Percentiles rank a stretch among this genome's conserved stretches.
phyloP scores from a whole-genome alignment of 2,888 invertebrate genomes.

The Lithosia quadra region DNA sequence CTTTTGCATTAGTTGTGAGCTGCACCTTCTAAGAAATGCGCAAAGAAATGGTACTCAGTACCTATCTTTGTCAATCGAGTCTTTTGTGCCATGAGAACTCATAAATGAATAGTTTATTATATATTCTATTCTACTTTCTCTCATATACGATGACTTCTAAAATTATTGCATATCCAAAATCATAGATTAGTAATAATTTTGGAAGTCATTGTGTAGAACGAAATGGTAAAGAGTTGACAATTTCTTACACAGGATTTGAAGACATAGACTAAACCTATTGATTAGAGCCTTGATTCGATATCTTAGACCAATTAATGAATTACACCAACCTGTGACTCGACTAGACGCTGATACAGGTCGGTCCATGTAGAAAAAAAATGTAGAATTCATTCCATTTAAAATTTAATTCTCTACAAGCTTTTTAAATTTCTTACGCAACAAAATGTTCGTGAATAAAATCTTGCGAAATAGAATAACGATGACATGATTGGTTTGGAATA shows the following conservation, averaged over 20 bases:
- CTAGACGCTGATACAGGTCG: too few species aligned
- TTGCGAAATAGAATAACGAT: slow-evolving; percentile 67
- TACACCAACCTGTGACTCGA: not conserved
- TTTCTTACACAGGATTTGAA: not conserved
- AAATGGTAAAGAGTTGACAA: not conserved
- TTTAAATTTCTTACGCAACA: slow-evolving; percentile 21
- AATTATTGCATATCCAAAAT: too few species aligned
- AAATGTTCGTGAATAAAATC: slow-evolving; percentile 36
- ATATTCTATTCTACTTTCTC: not conserved
- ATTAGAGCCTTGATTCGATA: too few species aligned
- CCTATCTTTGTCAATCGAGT: slow-evolving; percentile 1
- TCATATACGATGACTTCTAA: too few species aligned
- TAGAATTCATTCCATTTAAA: not conserved
- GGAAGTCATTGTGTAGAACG: not conserved
- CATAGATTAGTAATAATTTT: too few species aligned
- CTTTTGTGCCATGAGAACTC: slow-evolving; percentile 2
- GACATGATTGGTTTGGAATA: slow-evolving; percentile 76
- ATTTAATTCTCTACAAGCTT: slow-evolving; percentile 28
- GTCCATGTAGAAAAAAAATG: too few species aligned
- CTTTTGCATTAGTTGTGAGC: not conserved
- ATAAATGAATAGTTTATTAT: not conserved
- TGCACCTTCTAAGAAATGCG: slow-evolving; percentile 1
- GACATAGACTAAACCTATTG: too few species aligned
- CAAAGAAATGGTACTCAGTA: not conserved
- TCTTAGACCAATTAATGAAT: too few species aligned